Percentiles rank a stretch among this genome's conserved stretches.
phyloP scores from a whole-genome alignment of 2,113 vertebrate species.

The Pedionomus torquatus region DNA sequence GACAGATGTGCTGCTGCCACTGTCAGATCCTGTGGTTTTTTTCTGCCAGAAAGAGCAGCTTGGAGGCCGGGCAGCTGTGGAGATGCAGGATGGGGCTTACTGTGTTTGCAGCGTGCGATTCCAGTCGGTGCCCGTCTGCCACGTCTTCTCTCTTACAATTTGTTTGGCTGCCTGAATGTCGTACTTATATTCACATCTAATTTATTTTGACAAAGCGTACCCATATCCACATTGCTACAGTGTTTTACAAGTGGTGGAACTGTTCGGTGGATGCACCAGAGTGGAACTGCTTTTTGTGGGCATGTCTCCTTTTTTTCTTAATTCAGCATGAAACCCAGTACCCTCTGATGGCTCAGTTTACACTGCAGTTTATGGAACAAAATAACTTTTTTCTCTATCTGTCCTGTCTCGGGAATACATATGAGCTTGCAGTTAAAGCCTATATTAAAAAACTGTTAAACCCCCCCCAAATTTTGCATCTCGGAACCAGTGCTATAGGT shows the following conservation, averaged over 20 bases:
- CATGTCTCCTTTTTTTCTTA: not conserved
- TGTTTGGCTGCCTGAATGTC: not conserved
- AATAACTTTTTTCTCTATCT: not conserved
- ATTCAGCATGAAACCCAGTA: not conserved
- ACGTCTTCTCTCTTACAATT: not conserved
- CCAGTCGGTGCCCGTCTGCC: not conserved
- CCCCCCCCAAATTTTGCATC: not conserved
- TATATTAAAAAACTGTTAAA: not conserved
- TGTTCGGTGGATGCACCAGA: not conserved
- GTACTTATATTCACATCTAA: not conserved
- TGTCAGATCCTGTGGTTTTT: not conserved
- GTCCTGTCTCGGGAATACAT: not conserved
- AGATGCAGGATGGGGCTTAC: not conserved
- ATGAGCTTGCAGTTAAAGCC: not conserved
- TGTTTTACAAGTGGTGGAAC: not conserved
- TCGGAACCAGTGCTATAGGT: not conserved
- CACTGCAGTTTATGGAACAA: not conserved
- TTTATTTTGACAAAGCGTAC: not conserved
- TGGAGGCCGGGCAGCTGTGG: not conserved
- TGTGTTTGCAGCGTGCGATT: not conserved
- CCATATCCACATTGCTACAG: not conserved
- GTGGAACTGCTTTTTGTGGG: not conserved
- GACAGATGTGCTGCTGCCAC: not conserved
- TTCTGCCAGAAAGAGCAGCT: not conserved
- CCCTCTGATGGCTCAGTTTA: not conserved